Evolutionary conservation across 1,140 invertebrate genomes (phyloP).

Genomic region (Conus ventricosus): DNA sequence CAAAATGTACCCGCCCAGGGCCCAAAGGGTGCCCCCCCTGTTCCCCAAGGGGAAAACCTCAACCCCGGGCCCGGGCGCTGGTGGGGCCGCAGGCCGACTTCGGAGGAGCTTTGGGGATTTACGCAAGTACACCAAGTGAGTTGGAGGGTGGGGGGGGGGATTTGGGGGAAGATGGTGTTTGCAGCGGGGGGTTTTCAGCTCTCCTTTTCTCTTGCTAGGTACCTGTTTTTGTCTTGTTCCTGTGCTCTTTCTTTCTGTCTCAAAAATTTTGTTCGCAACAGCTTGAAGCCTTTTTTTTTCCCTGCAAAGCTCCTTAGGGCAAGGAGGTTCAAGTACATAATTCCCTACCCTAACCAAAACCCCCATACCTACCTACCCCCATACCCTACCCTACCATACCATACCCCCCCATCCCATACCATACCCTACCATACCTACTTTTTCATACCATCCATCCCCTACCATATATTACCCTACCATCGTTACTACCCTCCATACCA

Average conservation of each 20-base stretch:
- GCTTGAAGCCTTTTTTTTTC: neutral
- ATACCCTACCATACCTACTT: too few species aligned
- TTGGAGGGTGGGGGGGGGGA: neutral
- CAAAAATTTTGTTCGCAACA: too few species aligned
- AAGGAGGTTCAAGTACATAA: too few species aligned
- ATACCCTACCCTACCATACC: too few species aligned
- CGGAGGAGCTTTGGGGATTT: conserved; percentile 73
- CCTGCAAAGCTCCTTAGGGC: too few species aligned
- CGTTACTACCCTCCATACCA: too few species aligned
- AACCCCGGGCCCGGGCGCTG: conserved; percentile 68
- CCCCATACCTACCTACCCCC: too few species aligned
- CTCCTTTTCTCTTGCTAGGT: neutral
- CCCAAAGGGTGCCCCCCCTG: conserved; percentile 46
- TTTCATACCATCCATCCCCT: too few species aligned
- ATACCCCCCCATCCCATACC: too few species aligned
- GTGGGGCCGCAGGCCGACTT: conserved; percentile 61
- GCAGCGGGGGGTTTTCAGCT: neutral
- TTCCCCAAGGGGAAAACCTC: conserved; percentile 60
- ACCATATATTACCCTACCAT: too few species aligned
- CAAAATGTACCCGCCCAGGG: conserved; percentile 59
- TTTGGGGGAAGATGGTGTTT: neutral
- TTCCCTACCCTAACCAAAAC: too few species aligned
- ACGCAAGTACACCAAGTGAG: conserved; percentile 67
- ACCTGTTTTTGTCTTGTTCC: neutral
- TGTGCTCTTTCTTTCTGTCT: neutral